Conservation (phyloP, 2,797 vertebrate species). For the Enoplosus armatus region DNA sequence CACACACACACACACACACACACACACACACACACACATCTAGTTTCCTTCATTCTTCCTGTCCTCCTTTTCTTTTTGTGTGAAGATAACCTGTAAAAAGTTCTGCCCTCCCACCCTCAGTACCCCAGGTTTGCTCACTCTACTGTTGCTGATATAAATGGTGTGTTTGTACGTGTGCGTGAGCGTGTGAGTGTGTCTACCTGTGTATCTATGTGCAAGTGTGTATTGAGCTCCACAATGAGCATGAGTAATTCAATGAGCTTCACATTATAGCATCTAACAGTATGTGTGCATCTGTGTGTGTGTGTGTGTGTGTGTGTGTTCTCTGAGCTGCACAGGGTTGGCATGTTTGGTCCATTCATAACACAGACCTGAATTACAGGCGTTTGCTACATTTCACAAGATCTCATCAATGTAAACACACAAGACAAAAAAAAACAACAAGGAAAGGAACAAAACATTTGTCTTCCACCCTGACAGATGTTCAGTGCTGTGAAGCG, state of each 20-base stretch:
- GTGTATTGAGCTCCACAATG: slow-evolving; percentile 25
- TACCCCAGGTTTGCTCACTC: slow-evolving; percentile 46
- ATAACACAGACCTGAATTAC: slow-evolving; percentile 50
- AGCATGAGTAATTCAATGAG: slow-evolving; percentile 31
- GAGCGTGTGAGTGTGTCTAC: not conserved
- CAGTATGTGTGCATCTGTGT: slow-evolving; percentile 31
- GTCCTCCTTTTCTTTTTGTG: slow-evolving; percentile 27
- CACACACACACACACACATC: not conserved
- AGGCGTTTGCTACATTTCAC: slow-evolving; percentile 46
- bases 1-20: not conserved
- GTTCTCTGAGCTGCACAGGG: slow-evolving; percentile 51
- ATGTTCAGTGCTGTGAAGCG: slow-evolving; percentile 77
- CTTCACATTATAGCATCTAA: slow-evolving; percentile 16
- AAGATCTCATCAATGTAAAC: slow-evolving; percentile 60
- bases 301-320: slow-evolving; percentile 30
- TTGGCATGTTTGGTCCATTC: slow-evolving; percentile 59
- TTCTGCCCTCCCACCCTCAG: slow-evolving; percentile 30
- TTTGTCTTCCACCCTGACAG: slow-evolving; percentile 79
- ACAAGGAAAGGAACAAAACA: slow-evolving; percentile 61
- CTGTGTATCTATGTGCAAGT: slow-evolving; percentile 29
- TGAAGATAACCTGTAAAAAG: slow-evolving; percentile 39
- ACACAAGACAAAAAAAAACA: slow-evolving; percentile 37
- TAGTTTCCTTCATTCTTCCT: slow-evolving; percentile 6
- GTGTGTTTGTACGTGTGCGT: slow-evolving; percentile 28
- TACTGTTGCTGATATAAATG: slow-evolving; percentile 51